Evolutionary conservation across 2,888 invertebrate species (phyloP).

Genomic region (Acleris laterana): DNA sequence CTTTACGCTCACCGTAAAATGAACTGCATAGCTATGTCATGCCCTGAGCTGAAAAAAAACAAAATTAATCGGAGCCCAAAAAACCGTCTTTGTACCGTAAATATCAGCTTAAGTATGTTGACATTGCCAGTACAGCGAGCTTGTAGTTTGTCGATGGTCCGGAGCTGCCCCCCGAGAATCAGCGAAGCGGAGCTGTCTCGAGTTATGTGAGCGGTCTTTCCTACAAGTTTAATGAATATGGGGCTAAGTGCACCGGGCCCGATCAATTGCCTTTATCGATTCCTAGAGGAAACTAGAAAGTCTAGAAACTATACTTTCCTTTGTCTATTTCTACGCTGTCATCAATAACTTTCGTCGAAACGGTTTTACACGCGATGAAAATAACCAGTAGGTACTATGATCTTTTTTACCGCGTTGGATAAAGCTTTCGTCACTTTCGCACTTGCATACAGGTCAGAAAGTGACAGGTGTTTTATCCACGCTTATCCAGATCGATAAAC

Average conservation of each 20-base stretch:
- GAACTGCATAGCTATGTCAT: too few relatives aligned
- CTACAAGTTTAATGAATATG: slow-evolving; percentile 29
- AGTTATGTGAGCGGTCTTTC: slow-evolving; percentile 20
- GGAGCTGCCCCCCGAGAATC: slow-evolving; percentile 7
- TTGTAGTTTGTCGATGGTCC: slow-evolving; percentile 1
- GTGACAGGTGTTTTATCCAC: too few relatives aligned
- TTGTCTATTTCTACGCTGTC: slow-evolving; percentile 12
- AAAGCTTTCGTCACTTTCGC: too few relatives aligned
- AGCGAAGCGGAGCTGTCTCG: neutral
- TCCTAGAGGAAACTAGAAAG: slow-evolving; percentile 4
- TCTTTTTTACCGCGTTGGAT: too few relatives aligned
- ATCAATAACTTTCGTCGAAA: neutral
- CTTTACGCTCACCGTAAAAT: too few relatives aligned
- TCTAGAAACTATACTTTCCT: neutral
- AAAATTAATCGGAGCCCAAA: too few relatives aligned
- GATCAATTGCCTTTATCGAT: slow-evolving; percentile 32
- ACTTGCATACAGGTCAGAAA: too few relatives aligned
- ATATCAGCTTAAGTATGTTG: neutral
- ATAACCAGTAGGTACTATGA: neutral
- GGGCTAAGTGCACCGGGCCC: slow-evolving; percentile 23
- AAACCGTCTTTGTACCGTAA: too few relatives aligned
- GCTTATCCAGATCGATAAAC: too few relatives aligned
- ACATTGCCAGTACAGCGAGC: slow-evolving; percentile 3
- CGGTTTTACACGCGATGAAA: neutral
- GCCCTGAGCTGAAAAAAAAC: too few relatives aligned